phyloP scores from a whole-genome alignment of 1,140 invertebrate genomes.

The Nasonia longicornis region DNA sequence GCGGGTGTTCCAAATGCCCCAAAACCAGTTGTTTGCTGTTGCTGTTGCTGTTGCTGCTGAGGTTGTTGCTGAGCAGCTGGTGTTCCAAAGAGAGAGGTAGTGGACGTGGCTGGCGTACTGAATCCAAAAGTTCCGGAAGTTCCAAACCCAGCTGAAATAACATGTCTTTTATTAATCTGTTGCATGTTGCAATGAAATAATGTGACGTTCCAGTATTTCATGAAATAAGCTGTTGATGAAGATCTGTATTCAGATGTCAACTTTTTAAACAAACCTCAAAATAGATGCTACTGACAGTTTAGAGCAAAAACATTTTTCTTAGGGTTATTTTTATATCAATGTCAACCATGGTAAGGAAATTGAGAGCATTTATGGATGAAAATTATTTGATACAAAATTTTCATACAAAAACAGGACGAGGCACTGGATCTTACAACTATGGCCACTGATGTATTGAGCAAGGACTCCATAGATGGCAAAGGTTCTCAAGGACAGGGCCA shows the following conservation, averaged over 20 bases:
- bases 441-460: neutral
- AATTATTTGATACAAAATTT: neutral
- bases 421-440: neutral
- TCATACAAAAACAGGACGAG: neutral
- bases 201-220: neutral
- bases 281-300: conserved; percentile 38
- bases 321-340: neutral
- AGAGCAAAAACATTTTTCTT: neutral
- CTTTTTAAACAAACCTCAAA: conserved; percentile 20
- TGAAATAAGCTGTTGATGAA: neutral
- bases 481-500: neutral
- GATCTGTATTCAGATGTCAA: conserved; percentile 22
- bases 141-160: conserved; percentile 55
- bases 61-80: conserved; percentile 49
- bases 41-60: conserved; percentile 15
- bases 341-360: neutral
- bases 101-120: conserved; percentile 51
- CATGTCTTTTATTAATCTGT: neutral
- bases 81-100: conserved; percentile 49
- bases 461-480: neutral
- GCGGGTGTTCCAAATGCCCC: conserved; percentile 58
- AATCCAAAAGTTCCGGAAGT: conserved; percentile 63
- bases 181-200: neutral
- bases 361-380: neutral
- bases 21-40: conserved; percentile 59